Conservation (phyloP, 2,797 vertebrate genomes). For the Sebastes vulpes region DNA sequence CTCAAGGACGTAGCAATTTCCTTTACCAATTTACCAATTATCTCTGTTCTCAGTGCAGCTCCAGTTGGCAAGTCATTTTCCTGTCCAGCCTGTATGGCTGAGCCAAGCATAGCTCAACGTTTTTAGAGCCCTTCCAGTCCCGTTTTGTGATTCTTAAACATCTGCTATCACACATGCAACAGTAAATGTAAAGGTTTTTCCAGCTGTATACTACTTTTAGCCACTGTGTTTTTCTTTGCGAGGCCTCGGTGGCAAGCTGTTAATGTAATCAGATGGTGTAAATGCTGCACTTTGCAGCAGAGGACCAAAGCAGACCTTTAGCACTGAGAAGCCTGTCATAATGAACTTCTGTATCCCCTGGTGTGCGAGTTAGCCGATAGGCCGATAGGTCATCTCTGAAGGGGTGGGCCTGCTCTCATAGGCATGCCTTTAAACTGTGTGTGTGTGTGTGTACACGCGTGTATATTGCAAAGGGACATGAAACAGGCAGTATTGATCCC, state of each 20-base stretch:
- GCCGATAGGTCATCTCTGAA: slow-evolving; percentile 81
- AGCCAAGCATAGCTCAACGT: background rate
- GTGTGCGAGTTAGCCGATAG: slow-evolving; percentile 70
- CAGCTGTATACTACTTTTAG: slow-evolving; percentile 11
- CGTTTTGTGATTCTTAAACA: slow-evolving; percentile 23
- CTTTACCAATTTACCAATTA: slow-evolving; percentile 31
- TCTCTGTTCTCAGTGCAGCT: slow-evolving; percentile 19
- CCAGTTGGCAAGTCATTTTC: slow-evolving; percentile 21
- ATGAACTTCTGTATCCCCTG: slow-evolving; percentile 78
- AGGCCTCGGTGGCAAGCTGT: slow-evolving; percentile 12
- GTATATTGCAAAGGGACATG: slow-evolving; percentile 71
- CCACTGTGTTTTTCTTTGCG: background rate
- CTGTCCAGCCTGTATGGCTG: slow-evolving; percentile 32
- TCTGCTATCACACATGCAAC: slow-evolving; percentile 29
- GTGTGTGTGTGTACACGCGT: slow-evolving; percentile 14
- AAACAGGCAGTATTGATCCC: slow-evolving; percentile 83
- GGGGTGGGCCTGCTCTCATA: slow-evolving; percentile 67
- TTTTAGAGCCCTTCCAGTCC: background rate
- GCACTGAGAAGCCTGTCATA: slow-evolving; percentile 69
- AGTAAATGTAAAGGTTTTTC: slow-evolving; percentile 14
- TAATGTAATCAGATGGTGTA: slow-evolving; percentile 56
- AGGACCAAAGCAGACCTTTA: slow-evolving; percentile 73
- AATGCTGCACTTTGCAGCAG: slow-evolving; percentile 52
- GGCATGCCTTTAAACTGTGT: slow-evolving; percentile 65
- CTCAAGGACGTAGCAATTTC: slow-evolving; percentile 23